A percentile compares a stretch with the other conserved stretches of the same genome.
Conservation (phyloP, 2,888 invertebrate species). For the Ellobium chinense region DNA sequence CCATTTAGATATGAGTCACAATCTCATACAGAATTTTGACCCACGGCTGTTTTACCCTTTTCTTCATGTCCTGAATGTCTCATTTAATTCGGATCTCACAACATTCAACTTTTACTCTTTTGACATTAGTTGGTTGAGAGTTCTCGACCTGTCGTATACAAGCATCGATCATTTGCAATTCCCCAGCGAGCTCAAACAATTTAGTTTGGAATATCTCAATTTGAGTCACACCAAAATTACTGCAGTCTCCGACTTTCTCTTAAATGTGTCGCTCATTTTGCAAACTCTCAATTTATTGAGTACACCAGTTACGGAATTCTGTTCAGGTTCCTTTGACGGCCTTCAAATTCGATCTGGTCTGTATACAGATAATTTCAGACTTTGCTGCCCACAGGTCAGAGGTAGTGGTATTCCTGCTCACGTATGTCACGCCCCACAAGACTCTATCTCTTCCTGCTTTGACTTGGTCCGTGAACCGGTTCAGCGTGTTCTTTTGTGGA, state of each 20-base stretch:
- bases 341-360: background rate
- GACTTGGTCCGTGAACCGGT: conserved; percentile 60
- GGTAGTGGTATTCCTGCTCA: background rate
- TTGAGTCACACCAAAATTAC: background rate
- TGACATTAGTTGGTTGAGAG: background rate
- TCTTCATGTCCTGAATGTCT: background rate
- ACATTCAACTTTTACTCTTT: too few relatives aligned
- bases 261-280: background rate
- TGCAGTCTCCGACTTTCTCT: background rate
- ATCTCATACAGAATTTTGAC: background rate
- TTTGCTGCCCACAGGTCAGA: conserved; percentile 22
- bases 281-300: background rate
- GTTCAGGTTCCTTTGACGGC: background rate
- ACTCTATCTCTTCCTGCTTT: conserved; percentile 57
- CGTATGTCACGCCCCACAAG: conserved; percentile 48
- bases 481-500: conserved; percentile 48
- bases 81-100: background rate
- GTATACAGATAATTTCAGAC: background rate
- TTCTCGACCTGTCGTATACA: background rate
- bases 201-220: background rate
- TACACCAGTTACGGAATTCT: background rate
- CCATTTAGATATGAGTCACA: background rate
- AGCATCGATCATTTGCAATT: background rate
- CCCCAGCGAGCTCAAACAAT: background rate
- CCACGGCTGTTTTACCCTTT: background rate